Base-by-base conservation (phyloP, 2,113 vertebrate species). In the Ornithorhynchus anatinus region DNA sequence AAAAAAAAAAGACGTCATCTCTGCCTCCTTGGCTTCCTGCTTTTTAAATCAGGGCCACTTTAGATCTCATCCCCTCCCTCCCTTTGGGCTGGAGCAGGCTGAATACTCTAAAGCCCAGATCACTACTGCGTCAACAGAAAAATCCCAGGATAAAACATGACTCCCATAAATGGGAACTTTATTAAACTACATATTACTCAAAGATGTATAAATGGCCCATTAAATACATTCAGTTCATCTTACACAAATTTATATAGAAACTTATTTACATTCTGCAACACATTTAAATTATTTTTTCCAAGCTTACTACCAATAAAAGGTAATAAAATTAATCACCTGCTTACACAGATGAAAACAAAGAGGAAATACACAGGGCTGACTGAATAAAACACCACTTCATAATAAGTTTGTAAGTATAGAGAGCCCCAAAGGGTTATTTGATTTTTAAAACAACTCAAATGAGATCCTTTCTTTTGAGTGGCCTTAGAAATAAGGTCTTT, bases 181-280 rank as follows among this genome's bases (percentile, higher is more conserved):
- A 94, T 93, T 94, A 90, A 91, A 89, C 89, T 92, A 88, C 1
- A 0, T 75, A 65, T 82, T 89, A 90, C 61, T 90, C 84, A 85
- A 82, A 91, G 88, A 91, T 91, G 89, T 92, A 91, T 91, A 94
- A 93, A 92, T 87, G 92, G 76, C 86, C 90, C 92, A 86, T 92
- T 92, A 92, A 92, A 93, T 92, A 93, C 88, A 91, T 89, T 86
- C 81, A 81, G 72, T 83, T 89, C 84, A 84, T 87, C 84, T 89
- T 83, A 84, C 69, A 91, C 59, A 76, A 77, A 86, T 82, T 72
- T 72, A 81, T 69, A 70, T 86, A 90, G 88, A 91, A 92, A 92
- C 57, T 32, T 89, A 91, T 92, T 87, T 92, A 92, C 92, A 92
- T 61, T 81, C 87, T 88, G 74, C 77, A 75, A 77, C 59, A 90